Evolutionary conservation across 92 coral and sea anemone genomes (phyloP).

Genomic region (Micromussa lordhowensis): DNA sequence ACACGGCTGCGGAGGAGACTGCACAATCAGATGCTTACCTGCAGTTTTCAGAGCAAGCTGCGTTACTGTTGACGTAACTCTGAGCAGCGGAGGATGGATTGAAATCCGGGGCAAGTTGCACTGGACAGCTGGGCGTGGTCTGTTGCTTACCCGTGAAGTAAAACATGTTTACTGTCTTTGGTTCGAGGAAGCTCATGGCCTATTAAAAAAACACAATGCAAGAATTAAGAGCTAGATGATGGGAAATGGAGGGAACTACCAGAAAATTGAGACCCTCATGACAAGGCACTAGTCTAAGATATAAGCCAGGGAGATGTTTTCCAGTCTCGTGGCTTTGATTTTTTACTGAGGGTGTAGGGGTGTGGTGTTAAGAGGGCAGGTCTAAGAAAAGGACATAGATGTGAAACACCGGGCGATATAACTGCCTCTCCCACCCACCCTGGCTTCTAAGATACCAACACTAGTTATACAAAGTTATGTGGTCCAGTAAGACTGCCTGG

Average conservation of each 20-base stretch:
- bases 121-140: slow-evolving; percentile 93
- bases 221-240: not conserved
- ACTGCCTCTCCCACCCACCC: no score
- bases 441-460: no score
- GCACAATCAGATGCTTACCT: not conserved
- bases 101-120: slow-evolving; percentile 74
- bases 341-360: no score
- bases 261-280: not conserved
- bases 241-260: not conserved
- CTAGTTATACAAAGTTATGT: no score
- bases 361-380: no score
- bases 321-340: no score
- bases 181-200: slow-evolving; percentile 89
- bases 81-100: slow-evolving; percentile 87
- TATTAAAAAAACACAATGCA: not conserved
- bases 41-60: slow-evolving; percentile 60
- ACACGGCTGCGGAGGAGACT: no score
- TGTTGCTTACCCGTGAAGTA: slow-evolving; percentile 85
- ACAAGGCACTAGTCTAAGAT: no score
- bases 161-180: slow-evolving; percentile 84
- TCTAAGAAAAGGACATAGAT: no score
- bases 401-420: no score
- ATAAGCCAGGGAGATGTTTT: no score
- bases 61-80: slow-evolving; percentile 69
- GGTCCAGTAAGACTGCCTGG: no score